Conservation (phyloP, 2,797 vertebrate species). For the Sebastes kiyomatsui region DNA sequence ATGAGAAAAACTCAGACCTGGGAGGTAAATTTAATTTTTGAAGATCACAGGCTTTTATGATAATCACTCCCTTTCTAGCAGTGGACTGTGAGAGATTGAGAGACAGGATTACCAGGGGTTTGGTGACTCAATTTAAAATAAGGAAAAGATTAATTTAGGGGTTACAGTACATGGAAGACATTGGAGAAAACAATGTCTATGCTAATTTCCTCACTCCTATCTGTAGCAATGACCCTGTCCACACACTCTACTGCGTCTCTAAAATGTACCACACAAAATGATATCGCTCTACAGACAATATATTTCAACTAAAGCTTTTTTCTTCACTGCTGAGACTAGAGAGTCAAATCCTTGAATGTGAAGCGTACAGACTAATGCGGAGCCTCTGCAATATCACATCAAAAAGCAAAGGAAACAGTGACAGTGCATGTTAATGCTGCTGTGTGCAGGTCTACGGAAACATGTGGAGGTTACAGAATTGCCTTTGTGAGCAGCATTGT, state of each 20-base stretch:
- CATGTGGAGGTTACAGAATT: neutral
- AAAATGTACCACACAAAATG: neutral
- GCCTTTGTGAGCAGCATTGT: conserved; percentile 4
- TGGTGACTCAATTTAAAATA: conserved; percentile 62
- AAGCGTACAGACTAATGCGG: neutral
- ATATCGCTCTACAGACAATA: neutral
- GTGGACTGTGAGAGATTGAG: conserved; percentile 58
- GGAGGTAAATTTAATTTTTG: conserved; percentile 77
- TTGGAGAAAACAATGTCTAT: conserved; percentile 47
- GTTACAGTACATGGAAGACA: conserved; percentile 35
- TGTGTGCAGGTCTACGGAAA: neutral
- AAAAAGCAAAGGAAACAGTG: conserved; percentile 1
- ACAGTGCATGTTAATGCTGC: conserved; percentile 15
- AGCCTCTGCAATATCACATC: neutral
- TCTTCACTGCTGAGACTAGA: neutral
- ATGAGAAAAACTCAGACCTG: conserved; percentile 60
- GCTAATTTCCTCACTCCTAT: conserved; percentile 43
- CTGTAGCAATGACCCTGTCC: conserved; percentile 33
- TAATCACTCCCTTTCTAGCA: conserved; percentile 69
- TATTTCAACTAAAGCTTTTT: neutral
- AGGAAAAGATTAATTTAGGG: conserved; percentile 48
- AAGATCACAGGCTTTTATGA: conserved; percentile 75
- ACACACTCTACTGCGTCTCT: neutral
- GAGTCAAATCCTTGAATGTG: neutral
- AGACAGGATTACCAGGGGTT: conserved; percentile 67